Percentiles rank a stretch among this genome's conserved stretches.
phyloP scores from a whole-genome alignment of 2,888 invertebrate species.

The Himalopsyche japonica region DNA sequence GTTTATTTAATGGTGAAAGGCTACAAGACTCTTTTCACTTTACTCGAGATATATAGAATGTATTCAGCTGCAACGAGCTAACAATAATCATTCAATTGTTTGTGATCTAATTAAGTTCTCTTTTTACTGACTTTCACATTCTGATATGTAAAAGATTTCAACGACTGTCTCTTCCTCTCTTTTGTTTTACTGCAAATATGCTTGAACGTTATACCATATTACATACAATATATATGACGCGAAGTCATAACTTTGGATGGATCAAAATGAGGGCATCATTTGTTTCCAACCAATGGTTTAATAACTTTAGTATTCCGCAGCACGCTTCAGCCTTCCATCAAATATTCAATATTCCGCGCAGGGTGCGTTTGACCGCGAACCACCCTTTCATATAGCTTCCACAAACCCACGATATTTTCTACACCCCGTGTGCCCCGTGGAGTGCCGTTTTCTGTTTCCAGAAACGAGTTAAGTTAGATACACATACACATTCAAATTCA shows the following conservation, averaged over 20 bases:
- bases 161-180: neutral
- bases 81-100: too few relatives aligned
- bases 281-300: constrained; percentile 15
- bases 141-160: too few relatives aligned
- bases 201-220: neutral
- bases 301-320: constrained; percentile 37
- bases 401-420: neutral
- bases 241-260: neutral
- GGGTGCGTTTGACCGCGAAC: constrained; percentile 7
- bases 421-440: neutral
- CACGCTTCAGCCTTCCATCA: constrained; percentile 37
- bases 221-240: neutral
- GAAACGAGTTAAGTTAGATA: neutral
- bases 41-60: too few relatives aligned
- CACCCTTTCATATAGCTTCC: neutral
- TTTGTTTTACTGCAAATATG: neutral
- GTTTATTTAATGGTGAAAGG: too few relatives aligned
- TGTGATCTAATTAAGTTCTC: too few relatives aligned
- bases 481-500: neutral
- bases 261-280: neutral
- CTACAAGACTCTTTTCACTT: too few relatives aligned
- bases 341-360: constrained; percentile 38
- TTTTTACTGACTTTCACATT: too few relatives aligned
- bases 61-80: too few relatives aligned
- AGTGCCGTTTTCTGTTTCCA: neutral